Evolutionary conservation across 2,113 vertebrate genomes (phyloP).

Genomic region (Hypocryptadius cinnamomeus): DNA sequence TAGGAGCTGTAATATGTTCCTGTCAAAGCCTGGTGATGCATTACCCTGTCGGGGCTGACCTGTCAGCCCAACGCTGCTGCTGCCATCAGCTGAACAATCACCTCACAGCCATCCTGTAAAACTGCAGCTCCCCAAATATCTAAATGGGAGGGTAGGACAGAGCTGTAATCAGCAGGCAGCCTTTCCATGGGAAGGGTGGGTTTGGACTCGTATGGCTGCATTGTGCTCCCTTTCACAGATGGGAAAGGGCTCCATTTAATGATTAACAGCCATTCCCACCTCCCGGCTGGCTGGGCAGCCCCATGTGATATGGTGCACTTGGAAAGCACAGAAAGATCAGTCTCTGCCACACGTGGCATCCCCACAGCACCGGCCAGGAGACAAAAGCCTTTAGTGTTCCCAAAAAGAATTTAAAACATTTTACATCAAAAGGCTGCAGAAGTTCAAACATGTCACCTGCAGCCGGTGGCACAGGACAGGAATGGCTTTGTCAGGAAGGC

Average conservation of each 20-base stretch:
- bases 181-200: neutral
- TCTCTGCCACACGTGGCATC: neutral
- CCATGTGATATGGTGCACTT: accelerated
- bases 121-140: neutral
- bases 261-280: neutral
- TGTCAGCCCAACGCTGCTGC: neutral
- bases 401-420: conserved; percentile 47
- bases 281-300: neutral
- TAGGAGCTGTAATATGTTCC: neutral
- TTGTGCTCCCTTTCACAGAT: neutral
- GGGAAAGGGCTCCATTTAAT: neutral
- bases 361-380: neutral
- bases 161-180: neutral
- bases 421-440: conserved; percentile 37
- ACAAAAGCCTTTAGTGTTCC: conserved; percentile 56
- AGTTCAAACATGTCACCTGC: conserved; percentile 23
- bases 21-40: neutral
- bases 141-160: neutral
- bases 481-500: neutral
- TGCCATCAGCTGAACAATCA: neutral
- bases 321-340: neutral
- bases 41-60: accelerated
- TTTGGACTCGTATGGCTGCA: neutral
- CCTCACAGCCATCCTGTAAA: neutral
- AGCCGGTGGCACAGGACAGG: neutral